Percentiles rank a stretch among this genome's conserved stretches.
phyloP scores from a whole-genome alignment of 2,888 invertebrate genomes.

The Cataglyphis albicans region DNA sequence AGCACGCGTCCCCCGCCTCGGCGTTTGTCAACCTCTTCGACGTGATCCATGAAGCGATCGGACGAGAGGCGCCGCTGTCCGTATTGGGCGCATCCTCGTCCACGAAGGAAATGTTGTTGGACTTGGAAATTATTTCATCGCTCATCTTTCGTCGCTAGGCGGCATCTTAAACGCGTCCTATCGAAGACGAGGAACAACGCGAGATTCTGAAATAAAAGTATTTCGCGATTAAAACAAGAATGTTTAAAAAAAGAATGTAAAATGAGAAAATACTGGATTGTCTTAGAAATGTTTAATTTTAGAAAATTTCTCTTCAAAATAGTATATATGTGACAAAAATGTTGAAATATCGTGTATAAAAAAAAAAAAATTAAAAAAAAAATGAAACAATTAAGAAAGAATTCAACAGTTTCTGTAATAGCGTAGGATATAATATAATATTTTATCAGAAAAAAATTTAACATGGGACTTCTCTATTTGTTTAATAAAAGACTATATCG shows the following conservation, averaged over 20 bases:
- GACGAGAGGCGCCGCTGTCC: conserved; percentile 52
- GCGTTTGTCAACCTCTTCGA: conserved; percentile 54
- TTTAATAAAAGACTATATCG: neutral
- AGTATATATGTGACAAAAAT: neutral
- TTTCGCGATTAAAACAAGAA: neutral
- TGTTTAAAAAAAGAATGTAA: neutral
- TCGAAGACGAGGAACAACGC: neutral
- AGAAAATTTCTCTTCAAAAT: neutral
- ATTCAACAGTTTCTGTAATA: neutral
- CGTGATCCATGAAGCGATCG: conserved; percentile 52
- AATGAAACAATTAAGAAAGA: neutral
- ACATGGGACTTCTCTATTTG: neutral
- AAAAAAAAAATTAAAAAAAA: neutral
- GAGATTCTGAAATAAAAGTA: conserved; percentile 44
- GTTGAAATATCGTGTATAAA: neutral
- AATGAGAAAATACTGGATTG: neutral
- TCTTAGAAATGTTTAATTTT: conserved; percentile 1
- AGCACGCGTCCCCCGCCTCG: conserved; percentile 27
- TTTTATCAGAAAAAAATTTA: neutral
- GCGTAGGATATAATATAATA: neutral
- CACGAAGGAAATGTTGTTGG: conserved; percentile 74
- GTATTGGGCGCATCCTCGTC: conserved; percentile 73
- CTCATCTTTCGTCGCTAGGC: conserved; percentile 65
- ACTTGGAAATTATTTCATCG: conserved; percentile 72
- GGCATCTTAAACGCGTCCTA: conserved; percentile 52